Evolutionary conservation across 1,140 invertebrate species (phyloP).

Genomic region (Phenacoccus solenopsis): DNA sequence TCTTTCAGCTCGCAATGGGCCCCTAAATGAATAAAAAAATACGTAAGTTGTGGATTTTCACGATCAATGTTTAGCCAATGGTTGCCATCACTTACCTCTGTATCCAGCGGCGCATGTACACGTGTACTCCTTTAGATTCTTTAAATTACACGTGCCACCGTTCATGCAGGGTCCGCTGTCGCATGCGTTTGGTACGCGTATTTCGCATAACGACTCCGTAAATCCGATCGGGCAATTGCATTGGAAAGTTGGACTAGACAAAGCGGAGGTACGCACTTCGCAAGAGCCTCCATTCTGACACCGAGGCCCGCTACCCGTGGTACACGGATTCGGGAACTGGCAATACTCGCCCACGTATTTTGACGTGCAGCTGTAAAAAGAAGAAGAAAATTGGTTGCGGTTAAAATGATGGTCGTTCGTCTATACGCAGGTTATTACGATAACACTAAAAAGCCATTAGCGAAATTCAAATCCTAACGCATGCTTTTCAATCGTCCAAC

Average conservation of each 20-base stretch:
- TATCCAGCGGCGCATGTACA: slow-evolving; percentile 73
- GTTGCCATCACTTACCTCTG: slow-evolving; percentile 64
- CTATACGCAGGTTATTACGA: too few species aligned
- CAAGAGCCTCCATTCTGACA: slow-evolving; percentile 91
- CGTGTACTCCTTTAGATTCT: slow-evolving; percentile 59
- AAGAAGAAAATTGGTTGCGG: neutral
- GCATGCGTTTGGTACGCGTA: slow-evolving; percentile 76
- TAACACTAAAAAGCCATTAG: neutral
- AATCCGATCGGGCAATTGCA: slow-evolving; percentile 83
- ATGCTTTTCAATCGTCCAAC: too few species aligned
- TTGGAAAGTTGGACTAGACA: slow-evolving; percentile 58
- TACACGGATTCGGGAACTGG: slow-evolving; percentile 82
- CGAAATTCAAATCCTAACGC: neutral
- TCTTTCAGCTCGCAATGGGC: slow-evolving; percentile 74
- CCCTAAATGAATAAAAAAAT: slow-evolving; percentile 44
- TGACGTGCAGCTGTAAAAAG: slow-evolving; percentile 71
- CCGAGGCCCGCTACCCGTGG: slow-evolving; percentile 57
- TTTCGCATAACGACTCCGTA: slow-evolving; percentile 84
- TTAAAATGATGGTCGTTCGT: too few species aligned
- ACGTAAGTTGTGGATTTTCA: neutral
- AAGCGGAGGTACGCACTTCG: slow-evolving; percentile 51
- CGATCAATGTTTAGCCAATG: too few species aligned
- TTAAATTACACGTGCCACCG: slow-evolving; percentile 68
- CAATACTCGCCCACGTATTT: slow-evolving; percentile 88
- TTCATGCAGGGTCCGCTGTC: slow-evolving; percentile 75